Conservation (phyloP, 2,888 invertebrate species). For the Acronicta leporina region DNA sequence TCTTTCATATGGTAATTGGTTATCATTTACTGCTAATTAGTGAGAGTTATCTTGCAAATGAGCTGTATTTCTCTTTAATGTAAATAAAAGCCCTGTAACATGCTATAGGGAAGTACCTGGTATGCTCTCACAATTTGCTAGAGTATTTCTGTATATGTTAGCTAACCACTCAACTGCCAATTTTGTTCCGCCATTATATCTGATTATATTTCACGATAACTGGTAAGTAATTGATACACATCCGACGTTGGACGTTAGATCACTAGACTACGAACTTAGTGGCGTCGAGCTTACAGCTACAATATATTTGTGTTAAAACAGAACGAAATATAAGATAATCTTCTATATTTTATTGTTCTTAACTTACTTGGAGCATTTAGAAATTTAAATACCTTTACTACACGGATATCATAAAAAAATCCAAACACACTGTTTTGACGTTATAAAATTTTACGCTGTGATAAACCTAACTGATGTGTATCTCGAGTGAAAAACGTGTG, state of each 20-base stretch:
- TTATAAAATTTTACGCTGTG: slow-evolving; percentile 46
- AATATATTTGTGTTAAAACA: no score
- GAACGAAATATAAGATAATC: no score
- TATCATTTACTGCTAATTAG: slow-evolving; percentile 13
- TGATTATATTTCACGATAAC: slow-evolving; percentile 51
- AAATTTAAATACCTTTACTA: slow-evolving; percentile 33
- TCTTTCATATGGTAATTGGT: slow-evolving; percentile 5
- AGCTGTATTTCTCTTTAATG: slow-evolving; percentile 10
- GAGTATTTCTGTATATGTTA: slow-evolving; percentile 36
- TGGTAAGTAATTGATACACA: slow-evolving; percentile 47
- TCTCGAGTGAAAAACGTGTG: slow-evolving; percentile 44
- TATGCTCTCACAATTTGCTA: slow-evolving; percentile 32
- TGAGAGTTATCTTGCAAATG: slow-evolving; percentile 7
- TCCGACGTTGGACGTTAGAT: slow-evolving; percentile 44
- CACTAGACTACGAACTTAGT: no score
- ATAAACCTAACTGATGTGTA: slow-evolving; percentile 52
- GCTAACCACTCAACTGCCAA: slow-evolving; percentile 37
- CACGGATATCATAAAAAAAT: slow-evolving; percentile 33
- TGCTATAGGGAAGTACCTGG: slow-evolving; percentile 2
- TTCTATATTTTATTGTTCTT: slow-evolving; percentile 35
- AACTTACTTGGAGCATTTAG: slow-evolving; percentile 40
- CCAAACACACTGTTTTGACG: slow-evolving; percentile 33
- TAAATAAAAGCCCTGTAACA: slow-evolving; percentile 19
- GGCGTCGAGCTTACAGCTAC: no score
- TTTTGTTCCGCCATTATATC: slow-evolving; percentile 35